These are phyloP conservation scores for Ridgeia piscesae DNA, from an alignment of 1,140 invertebrate species.

Conservation along the genomic window DNA sequence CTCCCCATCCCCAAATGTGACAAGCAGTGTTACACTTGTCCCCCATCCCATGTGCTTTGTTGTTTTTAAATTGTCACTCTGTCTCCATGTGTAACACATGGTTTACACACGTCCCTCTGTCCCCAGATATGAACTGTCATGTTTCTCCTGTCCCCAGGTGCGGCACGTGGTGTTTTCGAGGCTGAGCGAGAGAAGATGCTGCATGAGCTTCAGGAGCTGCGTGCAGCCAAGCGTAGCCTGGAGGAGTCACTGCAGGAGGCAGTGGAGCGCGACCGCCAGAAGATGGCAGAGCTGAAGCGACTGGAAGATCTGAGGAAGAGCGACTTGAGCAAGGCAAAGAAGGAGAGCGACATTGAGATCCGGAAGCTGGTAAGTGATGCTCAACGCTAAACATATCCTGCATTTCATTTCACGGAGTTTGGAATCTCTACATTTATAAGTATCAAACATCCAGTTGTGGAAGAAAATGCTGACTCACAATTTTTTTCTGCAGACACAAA, in stretches of 20 bases:
- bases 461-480: no score
- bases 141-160: neutral
- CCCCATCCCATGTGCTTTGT: no score
- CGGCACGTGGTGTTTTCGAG: conserved; percentile 19
- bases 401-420: no score
- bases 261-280: neutral
- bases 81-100: no score
- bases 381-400: neutral
- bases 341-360: neutral
- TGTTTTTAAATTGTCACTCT: no score
- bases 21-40: no score
- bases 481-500: no score
- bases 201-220: conserved; percentile 4
- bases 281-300: neutral
- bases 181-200: conserved; percentile 11
- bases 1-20: no score
- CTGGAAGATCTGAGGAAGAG: neutral
- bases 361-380: conserved; percentile 4
- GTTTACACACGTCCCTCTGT: neutral
- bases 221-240: neutral
- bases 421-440: no score
- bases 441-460: no score
- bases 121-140: neutral
- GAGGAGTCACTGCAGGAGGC: neutral
- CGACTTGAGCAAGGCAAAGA: neutral